A percentile compares a stretch with the other conserved stretches of the same genome.
Conservation (phyloP, 1,140 invertebrate species). For the Leptonema lineaticorne region DNA sequence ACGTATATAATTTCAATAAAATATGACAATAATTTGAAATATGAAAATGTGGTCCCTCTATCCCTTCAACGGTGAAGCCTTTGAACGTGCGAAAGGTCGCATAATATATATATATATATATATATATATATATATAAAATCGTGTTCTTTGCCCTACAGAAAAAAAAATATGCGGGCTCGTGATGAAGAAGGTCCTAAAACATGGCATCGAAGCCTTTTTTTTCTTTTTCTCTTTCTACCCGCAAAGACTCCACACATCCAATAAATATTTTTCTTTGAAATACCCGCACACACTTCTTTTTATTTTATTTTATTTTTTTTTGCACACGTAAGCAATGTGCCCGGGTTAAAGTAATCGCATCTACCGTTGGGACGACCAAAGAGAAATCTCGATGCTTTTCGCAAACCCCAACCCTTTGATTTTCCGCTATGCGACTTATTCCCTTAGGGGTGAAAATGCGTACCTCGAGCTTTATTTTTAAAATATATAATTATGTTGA, state of each 20-base stretch:
- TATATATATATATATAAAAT: too few relatives aligned
- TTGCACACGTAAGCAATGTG: conserved; percentile 20
- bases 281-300: conserved; percentile 19
- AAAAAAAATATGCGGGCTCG: conserved; percentile 4
- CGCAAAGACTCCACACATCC: conserved; percentile 14
- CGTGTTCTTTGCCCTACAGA: too few relatives aligned
- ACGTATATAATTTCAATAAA: too few relatives aligned
- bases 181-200: conserved; percentile 4
- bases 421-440: not conserved
- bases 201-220: not conserved
- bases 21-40: too few relatives aligned
- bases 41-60: too few relatives aligned
- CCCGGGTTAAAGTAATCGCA: conserved; percentile 16
- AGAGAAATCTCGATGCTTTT: conserved; percentile 12
- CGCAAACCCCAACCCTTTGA: too few relatives aligned
- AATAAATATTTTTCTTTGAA: conserved; percentile 28
- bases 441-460: not conserved
- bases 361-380: not conserved
- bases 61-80: too few relatives aligned
- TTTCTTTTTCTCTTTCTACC: too few relatives aligned
- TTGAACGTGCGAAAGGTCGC: too few relatives aligned
- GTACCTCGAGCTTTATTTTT: too few relatives aligned
- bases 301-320: not conserved
- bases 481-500: too few relatives aligned
- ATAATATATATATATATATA: too few relatives aligned